Percentiles rank a stretch among this genome's conserved stretches.
Evolutionary conservation across 2,113 vertebrate species (phyloP).

Genomic region (Elephas maximus): DNA sequence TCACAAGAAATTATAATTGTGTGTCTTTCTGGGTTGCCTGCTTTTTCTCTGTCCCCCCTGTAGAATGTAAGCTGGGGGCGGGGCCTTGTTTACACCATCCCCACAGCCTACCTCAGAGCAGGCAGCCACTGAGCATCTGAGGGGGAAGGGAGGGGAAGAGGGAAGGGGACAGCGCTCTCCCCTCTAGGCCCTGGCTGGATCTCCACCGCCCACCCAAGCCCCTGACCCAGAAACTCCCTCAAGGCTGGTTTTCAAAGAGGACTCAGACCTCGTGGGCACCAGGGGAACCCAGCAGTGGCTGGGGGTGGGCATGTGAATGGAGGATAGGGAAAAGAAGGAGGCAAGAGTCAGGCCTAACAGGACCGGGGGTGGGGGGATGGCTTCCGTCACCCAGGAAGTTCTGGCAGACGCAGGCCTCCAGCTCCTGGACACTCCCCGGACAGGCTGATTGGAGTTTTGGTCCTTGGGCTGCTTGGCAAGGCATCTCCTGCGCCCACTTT

Average conservation of each 20-base stretch:
- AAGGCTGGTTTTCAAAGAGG: no score
- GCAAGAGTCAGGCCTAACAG: background rate
- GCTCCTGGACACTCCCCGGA: background rate
- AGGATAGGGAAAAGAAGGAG: no score
- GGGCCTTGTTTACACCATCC: background rate
- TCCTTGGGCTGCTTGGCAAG: background rate
- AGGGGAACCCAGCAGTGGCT: background rate
- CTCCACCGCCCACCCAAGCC: no score
- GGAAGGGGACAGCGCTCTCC: no score
- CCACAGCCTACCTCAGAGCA: background rate
- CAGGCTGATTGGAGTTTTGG: background rate
- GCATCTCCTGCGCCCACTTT: background rate
- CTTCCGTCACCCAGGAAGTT: background rate
- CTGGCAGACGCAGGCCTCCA: background rate
- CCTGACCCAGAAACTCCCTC: no score
- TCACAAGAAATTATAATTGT: background rate
- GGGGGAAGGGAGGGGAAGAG: no score
- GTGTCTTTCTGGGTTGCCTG: background rate
- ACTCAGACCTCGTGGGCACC: no score
- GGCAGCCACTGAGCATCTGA: background rate
- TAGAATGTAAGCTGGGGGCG: background rate
- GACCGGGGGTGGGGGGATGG: accelerated
- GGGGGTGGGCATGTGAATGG: accelerated
- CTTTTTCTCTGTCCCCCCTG: background rate
- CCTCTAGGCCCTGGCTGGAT: no score